Evolutionary conservation across 2,888 invertebrate species (phyloP).

Genomic region (Drosophila yooni): DNA sequence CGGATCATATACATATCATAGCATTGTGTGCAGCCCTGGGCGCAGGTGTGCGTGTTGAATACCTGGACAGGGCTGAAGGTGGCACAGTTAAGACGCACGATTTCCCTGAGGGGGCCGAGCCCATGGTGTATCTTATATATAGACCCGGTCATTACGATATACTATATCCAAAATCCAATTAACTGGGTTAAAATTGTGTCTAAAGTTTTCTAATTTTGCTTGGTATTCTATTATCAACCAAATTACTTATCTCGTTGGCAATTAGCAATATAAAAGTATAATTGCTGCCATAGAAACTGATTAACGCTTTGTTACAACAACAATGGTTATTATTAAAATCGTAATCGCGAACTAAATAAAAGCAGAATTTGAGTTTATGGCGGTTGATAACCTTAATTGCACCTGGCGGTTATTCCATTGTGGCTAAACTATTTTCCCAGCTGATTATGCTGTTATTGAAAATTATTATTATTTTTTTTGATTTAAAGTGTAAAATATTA

Average conservation of each 20-base stretch:
- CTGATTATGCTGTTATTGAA: conserved; percentile 1
- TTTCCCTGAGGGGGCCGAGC: conserved; percentile 92
- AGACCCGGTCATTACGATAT: conserved; percentile 99
- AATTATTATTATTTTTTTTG: conserved; percentile 2
- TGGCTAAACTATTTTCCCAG: conserved; percentile 10
- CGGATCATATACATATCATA: conserved; percentile 99
- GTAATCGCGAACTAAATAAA: neutral
- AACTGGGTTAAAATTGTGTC: neutral
- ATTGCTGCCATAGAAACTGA: neutral
- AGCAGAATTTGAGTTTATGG: neutral
- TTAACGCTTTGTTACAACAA: neutral
- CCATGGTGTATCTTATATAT: conserved; percentile 95
- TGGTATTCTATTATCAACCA: neutral
- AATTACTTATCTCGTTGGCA: conserved; percentile 3
- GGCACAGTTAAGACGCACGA: conserved; percentile 94
- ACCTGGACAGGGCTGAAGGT: conserved; percentile 97
- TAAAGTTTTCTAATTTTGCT: neutral
- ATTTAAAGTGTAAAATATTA: conserved; percentile 13
- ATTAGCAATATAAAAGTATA: neutral
- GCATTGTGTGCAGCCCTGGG: conserved; percentile 95
- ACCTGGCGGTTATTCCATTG: conserved; percentile 7
- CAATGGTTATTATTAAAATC: neutral
- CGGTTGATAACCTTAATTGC: conserved; percentile 23
- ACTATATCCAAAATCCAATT: conserved; percentile 89
- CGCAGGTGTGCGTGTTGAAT: conserved; percentile 96